These are phyloP conservation scores for Rousettus leschenaultii DNA, from an alignment of 2,113 vertebrate genomes.

Conservation along the genomic window DNA sequence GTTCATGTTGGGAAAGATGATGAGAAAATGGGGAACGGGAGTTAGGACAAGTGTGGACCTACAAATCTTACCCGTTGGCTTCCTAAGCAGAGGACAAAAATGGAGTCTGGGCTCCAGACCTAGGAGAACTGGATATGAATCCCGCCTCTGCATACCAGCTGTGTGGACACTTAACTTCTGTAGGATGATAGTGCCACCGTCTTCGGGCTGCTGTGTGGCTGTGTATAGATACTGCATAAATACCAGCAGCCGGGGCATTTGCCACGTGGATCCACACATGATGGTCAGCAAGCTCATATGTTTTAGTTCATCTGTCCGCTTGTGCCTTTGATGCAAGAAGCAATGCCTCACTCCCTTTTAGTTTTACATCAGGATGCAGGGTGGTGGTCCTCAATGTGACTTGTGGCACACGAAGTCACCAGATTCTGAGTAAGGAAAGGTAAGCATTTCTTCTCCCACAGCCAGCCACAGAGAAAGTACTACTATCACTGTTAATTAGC, in stretches of 20 bases:
- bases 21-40: not conserved
- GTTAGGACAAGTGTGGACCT: not conserved
- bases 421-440: not conserved
- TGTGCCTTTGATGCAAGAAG: not conserved
- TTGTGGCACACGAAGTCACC: not conserved
- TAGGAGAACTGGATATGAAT: not conserved
- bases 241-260: accelerated
- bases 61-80: not conserved
- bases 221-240: not conserved
- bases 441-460: not conserved
- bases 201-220: not conserved
- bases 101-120: not conserved
- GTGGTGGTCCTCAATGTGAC: not conserved
- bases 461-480: not conserved
- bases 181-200: too few species aligned
- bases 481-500: not conserved
- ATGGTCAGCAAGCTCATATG: not conserved
- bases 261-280: accelerated
- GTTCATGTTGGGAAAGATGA: not conserved
- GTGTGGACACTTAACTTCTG: accelerated
- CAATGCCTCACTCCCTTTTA: accelerated
- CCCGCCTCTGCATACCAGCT: accelerated
- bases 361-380: not conserved
- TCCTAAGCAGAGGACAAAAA: not conserved
- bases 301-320: not conserved